Conservation (phyloP, 2,888 invertebrate genomes). For the Dicyrtomina minuta region DNA sequence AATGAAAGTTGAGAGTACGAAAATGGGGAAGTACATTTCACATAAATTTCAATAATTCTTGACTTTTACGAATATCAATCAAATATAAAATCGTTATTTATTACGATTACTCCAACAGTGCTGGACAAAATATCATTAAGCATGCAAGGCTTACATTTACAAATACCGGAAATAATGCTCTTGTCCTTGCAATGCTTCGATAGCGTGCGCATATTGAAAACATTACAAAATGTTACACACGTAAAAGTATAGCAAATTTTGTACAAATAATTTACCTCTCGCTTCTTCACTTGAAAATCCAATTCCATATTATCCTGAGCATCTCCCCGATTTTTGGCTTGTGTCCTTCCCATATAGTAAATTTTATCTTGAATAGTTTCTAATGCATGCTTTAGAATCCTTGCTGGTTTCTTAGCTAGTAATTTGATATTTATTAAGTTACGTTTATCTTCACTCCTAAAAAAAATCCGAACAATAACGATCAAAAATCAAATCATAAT, state of each 20-base stretch:
- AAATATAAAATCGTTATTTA: too few species aligned
- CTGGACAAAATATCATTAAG: too few species aligned
- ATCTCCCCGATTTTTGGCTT: slow-evolving; percentile 49
- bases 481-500: too few species aligned
- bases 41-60: too few species aligned
- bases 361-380: slow-evolving; percentile 60
- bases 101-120: too few species aligned
- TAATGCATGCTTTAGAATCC: slow-evolving; percentile 75
- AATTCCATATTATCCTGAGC: slow-evolving; percentile 70
- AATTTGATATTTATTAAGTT: slow-evolving; percentile 72
- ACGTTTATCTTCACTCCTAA: slow-evolving; percentile 84
- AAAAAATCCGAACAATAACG: slow-evolving; percentile 54
- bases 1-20: too few species aligned
- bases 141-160: too few species aligned
- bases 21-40: too few species aligned
- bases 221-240: too few species aligned
- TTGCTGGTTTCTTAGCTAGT: slow-evolving; percentile 82
- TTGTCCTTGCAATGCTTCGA: not conserved
- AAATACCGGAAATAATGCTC: not conserved
- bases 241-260: not conserved
- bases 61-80: too few species aligned
- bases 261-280: slow-evolving; percentile 63
- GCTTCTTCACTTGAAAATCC: slow-evolving; percentile 76
- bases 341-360: slow-evolving; percentile 35
- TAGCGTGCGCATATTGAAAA: too few species aligned